Conservation (phyloP, 2,797 vertebrate species). For the Chelon labrosus region DNA sequence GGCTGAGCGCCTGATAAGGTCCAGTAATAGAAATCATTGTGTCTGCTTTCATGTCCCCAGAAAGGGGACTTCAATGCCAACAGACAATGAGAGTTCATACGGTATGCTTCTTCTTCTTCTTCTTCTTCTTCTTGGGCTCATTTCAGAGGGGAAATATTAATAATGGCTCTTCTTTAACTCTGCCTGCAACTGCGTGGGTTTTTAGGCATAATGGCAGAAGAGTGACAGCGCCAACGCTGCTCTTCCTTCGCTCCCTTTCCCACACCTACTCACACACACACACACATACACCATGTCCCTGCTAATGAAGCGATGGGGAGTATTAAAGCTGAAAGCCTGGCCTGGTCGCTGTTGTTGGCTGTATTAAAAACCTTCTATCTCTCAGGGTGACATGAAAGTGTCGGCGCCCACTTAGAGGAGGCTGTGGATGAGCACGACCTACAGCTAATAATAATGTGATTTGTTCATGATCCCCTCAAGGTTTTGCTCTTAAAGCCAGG, state of each 20-base stretch:
- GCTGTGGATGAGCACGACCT: conserved; percentile 8
- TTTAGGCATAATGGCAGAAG: conserved; percentile 54
- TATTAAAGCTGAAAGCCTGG: conserved; percentile 57
- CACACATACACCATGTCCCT: conserved; percentile 40
- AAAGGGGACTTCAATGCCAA: conserved; percentile 50
- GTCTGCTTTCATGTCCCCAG: conserved; percentile 61
- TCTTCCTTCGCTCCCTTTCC: conserved; percentile 35
- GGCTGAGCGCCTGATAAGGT: conserved; percentile 67
- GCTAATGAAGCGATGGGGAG: conserved; percentile 64
- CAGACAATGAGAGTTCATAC: conserved; percentile 45
- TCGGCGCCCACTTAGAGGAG: conserved; percentile 35
- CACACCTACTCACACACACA: conserved; percentile 21
- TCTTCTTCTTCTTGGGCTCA: conserved; percentile 36
- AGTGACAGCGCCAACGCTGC: conserved; percentile 58
- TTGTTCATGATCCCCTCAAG: conserved; percentile 21
- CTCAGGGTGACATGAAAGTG: conserved; percentile 44
- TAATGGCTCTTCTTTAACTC: conserved; percentile 63
- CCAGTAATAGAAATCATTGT: conserved; percentile 70
- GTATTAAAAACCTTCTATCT: conserved; percentile 43
- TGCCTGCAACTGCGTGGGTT: conserved; percentile 54
- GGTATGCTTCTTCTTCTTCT: conserved; percentile 6
- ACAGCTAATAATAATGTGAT: conserved; percentile 46
- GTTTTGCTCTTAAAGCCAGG: conserved; percentile 10
- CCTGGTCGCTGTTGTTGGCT: conserved; percentile 38
- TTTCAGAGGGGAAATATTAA: conserved; percentile 63